phyloP scores from a whole-genome alignment of 2,888 invertebrate genomes.

The Anagyrus pseudococci region DNA sequence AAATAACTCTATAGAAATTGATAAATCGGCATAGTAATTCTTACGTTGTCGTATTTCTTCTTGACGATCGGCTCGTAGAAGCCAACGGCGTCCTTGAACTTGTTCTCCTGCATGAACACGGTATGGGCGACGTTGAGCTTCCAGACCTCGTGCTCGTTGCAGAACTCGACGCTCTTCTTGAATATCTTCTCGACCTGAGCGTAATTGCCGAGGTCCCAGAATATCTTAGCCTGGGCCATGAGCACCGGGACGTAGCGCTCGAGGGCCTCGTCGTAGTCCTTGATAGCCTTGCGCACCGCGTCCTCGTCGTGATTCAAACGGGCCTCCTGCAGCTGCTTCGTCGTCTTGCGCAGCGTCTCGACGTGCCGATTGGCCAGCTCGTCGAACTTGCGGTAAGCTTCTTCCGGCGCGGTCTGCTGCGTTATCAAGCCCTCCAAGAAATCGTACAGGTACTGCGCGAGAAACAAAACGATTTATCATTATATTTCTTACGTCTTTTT shows the following conservation, averaged over 20 bases:
- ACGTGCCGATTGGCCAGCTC: conserved; percentile 91
- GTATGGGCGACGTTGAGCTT: conserved; percentile 98
- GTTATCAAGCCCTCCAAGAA: conserved; percentile 96
- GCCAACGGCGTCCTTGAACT: conserved; percentile 96
- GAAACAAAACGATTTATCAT: conserved; percentile 22
- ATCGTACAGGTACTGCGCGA: conserved; percentile 87
- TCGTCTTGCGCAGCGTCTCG: conserved; percentile 86
- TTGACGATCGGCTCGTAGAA: conserved; percentile 98
- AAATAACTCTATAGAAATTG: too few relatives aligned
- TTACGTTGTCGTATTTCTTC: conserved; percentile 88
- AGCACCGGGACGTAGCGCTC: conserved; percentile 95
- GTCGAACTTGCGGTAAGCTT: conserved; percentile 95
- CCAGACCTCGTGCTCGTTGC: conserved; percentile 97
- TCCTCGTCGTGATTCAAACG: conserved; percentile 88
- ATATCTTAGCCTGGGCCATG: conserved; percentile 99
- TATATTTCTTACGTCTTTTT: too few relatives aligned
- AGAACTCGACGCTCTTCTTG: conserved; percentile 96
- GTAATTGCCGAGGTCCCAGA: conserved; percentile 97
- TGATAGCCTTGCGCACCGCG: conserved; percentile 86
- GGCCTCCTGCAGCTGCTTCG: conserved; percentile 94
- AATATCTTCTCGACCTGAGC: conserved; percentile 96
- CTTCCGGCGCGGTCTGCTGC: conserved; percentile 94
- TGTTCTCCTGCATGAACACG: conserved; percentile 98
- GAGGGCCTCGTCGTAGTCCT: conserved; percentile 88
- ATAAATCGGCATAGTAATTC: too few relatives aligned